Conservation (phyloP, 1,140 invertebrate species). For the Macrostomum lignano region DNA sequence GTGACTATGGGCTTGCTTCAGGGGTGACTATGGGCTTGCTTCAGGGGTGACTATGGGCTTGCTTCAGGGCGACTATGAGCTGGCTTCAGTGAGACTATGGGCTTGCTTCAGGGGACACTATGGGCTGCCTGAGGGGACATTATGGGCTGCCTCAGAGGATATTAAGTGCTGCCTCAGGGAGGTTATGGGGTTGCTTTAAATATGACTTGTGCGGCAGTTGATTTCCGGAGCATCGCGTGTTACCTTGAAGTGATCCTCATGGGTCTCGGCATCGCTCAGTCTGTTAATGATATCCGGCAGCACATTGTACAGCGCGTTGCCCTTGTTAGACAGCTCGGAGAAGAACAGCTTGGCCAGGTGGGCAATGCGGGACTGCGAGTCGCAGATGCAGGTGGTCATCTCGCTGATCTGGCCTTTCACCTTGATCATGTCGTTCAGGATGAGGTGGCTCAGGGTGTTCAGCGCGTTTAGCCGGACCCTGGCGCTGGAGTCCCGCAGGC, state of each 20-base stretch:
- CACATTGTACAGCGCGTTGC: slow-evolving; percentile 65
- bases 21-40: no score
- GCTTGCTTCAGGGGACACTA: no score
- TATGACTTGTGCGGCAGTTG: no score
- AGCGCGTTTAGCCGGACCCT: slow-evolving; percentile 49
- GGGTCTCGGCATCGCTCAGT: slow-evolving; percentile 45
- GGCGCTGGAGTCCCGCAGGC: slow-evolving; percentile 41
- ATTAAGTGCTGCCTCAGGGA: no score
- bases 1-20: no score
- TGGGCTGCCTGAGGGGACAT: no score
- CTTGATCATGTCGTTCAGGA: slow-evolving; percentile 67
- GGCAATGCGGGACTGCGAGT: slow-evolving; percentile 38
- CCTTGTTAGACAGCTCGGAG: slow-evolving; percentile 51
- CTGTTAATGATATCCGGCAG: slow-evolving; percentile 71
- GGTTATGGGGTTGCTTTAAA: no score
- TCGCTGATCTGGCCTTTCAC: slow-evolving; percentile 71
- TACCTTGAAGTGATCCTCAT: slow-evolving; percentile 42
- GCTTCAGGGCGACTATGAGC: no score
- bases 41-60: no score
- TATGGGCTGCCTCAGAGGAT: no score
- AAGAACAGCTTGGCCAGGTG: slow-evolving; percentile 51
- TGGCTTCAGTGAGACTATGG: no score
- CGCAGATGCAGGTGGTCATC: slow-evolving; percentile 56
- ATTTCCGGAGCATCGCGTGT: no score
- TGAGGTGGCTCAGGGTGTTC: slow-evolving; percentile 53